Evolutionary conservation across 2,113 vertebrate genomes (phyloP), one percentile per base, ranked within the genome.

Genomic region (Fulica atra): DNA sequence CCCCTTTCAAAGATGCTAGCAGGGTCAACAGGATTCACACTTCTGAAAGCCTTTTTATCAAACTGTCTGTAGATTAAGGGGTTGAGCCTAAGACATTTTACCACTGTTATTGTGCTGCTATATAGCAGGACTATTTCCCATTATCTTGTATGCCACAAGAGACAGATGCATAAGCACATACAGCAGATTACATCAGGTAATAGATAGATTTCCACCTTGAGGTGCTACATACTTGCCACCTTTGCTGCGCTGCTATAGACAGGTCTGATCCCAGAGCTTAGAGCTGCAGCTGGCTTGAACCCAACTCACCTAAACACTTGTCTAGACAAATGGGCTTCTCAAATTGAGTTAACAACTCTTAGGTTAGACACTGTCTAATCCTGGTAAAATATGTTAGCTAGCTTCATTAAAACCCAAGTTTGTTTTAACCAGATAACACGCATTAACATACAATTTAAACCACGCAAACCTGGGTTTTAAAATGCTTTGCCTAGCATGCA

Each of bases 321-420:
- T 60, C 82, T 36, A 78, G 82, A 82, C 59, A 93, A 73, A 77
- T 2, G 24, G 29, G 60, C 71, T 74, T 74, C 78, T 79, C 56
- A 69, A 95, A 86, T 31, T 82, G 81, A 85, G 56, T 84, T 81
- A 86, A 68, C 65, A n/a, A 6, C 65, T 78, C 54, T 44, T 33
- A 73, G 14, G 5, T 48, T 38, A 76, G 79, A 77, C 60, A 73
- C 79, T 0, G 0, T 51, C 33, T 81, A 88, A 92, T 90, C 42
- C 63, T 29, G 18, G 48, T 11, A 74, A 92, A 90, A 65, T 64
- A 68, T 0, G 2, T 83, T 94, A 90, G 35, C 69, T 10, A 66
- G 53, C 60, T 85, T 92, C 72, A 40, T 71, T 92, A 90, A 86
- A 86, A 46, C 33, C 13, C 29, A 66, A 73, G 66, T 81, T 90